A percentile compares a stretch with the other conserved stretches of the same genome.
phyloP scores from a whole-genome alignment of 2,113 vertebrate species.

The Epinephelus moara region DNA sequence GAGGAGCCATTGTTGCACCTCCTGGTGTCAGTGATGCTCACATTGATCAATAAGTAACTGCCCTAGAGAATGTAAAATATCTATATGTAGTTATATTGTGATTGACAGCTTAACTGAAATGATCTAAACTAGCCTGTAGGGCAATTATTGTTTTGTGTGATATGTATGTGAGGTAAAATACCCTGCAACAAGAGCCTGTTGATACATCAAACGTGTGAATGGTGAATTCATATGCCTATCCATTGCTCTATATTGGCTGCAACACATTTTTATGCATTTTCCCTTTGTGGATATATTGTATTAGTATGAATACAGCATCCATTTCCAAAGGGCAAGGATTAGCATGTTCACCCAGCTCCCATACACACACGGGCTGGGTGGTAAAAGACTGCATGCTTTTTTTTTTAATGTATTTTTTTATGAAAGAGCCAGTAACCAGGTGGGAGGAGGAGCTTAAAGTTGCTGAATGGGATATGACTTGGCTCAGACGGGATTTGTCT shows the following conservation, averaged over 20 bases:
- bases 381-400: slow-evolving; percentile 45
- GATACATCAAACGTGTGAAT: neutral
- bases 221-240: neutral
- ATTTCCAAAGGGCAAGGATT: slow-evolving; percentile 65
- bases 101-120: neutral
- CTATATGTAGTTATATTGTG: neutral
- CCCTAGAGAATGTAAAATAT: neutral
- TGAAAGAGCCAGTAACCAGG: slow-evolving; percentile 35
- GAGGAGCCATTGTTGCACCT: neutral
- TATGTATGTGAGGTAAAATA: neutral
- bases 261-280: slow-evolving; percentile 5
- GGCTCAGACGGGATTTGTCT: slow-evolving; percentile 44
- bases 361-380: slow-evolving; percentile 45
- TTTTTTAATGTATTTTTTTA: neutral
- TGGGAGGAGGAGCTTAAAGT: slow-evolving; percentile 28
- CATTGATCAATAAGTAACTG: neutral
- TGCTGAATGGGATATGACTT: slow-evolving; percentile 37
- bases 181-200: slow-evolving; percentile 8
- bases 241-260: slow-evolving; percentile 18
- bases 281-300: slow-evolving; percentile 3
- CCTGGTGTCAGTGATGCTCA: neutral
- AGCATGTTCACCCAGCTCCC: slow-evolving; percentile 48
- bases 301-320: slow-evolving; percentile 34
- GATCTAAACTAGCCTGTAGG: neutral
- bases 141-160: neutral